Evolutionary conservation across 1,140 invertebrate genomes (phyloP), one percentile per base, ranked within the genome.

Genomic region (Hydropsyche tenuis): DNA sequence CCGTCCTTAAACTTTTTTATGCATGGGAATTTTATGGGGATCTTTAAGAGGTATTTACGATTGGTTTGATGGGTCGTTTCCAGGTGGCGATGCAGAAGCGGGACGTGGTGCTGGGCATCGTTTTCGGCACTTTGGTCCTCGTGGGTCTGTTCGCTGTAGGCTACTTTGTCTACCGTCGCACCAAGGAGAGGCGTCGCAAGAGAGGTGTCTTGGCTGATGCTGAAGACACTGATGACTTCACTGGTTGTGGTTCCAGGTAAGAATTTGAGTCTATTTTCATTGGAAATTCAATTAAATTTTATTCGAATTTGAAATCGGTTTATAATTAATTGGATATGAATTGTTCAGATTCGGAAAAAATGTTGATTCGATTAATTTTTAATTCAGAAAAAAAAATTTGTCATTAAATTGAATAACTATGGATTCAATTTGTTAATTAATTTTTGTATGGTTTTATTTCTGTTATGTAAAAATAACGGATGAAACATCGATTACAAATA

Each of bases 41-140:
- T 14, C 46, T n/a, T 51, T 4, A 37, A 37, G 30, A 9, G 3
- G 3, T 37, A 9, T 37, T 37, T 37, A 37, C 30, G 30, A 37
- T 37, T 37, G 3, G 3, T 37, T 9, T 9, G 30, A 37, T 37
- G 30, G 30, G 30, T 37, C 30, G 30, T 37, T 37, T 81, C 7
- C 81, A 84, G 84, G 79, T 82, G 70, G 83, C 80, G 76, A 87
- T 87, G 86, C 83, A 86, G 80, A 81, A 83, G 69, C 81, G 83
- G 37, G 85, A 86, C 79, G 79, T 87, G 12, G 80, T 87, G 68
- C 77, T 87, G 69, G 86, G 84, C 18, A 82, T 81, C 7, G 85
- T 87, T 20, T 81, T 87, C 73, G 82, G 83, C 1, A 82, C 82
- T 22, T 77, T 86, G 69, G 83, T 82, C 6, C 83, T 83, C 2